Evolutionary conservation across 92 coral and sea anemone genomes (phyloP).

Genomic region (Ricordea florida): DNA sequence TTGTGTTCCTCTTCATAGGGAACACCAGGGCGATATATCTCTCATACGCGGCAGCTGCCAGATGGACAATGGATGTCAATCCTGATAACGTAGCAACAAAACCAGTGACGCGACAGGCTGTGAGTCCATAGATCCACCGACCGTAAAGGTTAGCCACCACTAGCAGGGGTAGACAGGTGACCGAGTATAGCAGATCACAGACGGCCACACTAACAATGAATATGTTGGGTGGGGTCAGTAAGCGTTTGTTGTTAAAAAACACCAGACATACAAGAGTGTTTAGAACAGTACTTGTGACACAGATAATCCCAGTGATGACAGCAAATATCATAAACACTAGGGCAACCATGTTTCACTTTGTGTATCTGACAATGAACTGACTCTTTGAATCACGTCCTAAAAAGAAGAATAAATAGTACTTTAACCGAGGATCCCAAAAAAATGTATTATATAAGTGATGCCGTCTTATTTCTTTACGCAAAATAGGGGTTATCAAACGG

Average conservation of each 20-base stretch:
- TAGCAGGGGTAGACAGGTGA: slow-evolving; percentile 4
- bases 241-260: not conserved
- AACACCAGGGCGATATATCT: slow-evolving; percentile 19
- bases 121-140: slow-evolving; percentile 18
- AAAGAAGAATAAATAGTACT: too few relatives aligned
- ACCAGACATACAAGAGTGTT: slow-evolving; percentile 32
- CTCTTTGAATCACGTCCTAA: too few relatives aligned
- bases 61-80: slow-evolving; percentile 17
- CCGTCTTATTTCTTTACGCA: too few relatives aligned
- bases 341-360: slow-evolving; percentile 4
- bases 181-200: slow-evolving; percentile 11
- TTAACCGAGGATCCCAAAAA: too few relatives aligned
- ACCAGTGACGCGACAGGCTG: slow-evolving; percentile 11
- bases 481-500: too few relatives aligned
- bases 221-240: slow-evolving; percentile 28
- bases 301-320: slow-evolving; percentile 7
- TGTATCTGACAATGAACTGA: too few relatives aligned
- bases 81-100: slow-evolving; percentile 28
- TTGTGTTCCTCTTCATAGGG: slow-evolving; percentile 9
- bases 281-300: not conserved
- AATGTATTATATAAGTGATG: too few relatives aligned
- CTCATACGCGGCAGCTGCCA: slow-evolving; percentile 26
- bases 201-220: slow-evolving; percentile 25
- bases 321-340: slow-evolving; percentile 11
- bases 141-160: slow-evolving; percentile 7